A percentile compares a stretch with the other conserved stretches of the same genome.
Evolutionary conservation across 2,113 vertebrate genomes (phyloP).

Genomic region (Eidolon helvum): DNA sequence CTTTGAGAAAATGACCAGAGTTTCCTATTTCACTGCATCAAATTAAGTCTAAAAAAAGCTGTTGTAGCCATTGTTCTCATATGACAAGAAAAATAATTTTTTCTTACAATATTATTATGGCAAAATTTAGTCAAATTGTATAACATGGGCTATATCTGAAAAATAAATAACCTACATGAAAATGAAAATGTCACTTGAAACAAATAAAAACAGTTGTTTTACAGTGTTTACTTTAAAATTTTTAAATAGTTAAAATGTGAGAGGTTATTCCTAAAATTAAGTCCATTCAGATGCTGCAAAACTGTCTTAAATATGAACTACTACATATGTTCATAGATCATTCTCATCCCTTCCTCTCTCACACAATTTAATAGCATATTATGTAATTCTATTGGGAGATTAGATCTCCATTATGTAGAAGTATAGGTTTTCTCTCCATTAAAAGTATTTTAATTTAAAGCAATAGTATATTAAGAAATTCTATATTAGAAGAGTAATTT

Average conservation of each 20-base stretch:
- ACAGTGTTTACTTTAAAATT: neutral
- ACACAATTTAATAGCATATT: neutral
- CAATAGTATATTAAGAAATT: neutral
- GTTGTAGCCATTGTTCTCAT: neutral
- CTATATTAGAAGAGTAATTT: neutral
- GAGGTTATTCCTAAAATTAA: neutral
- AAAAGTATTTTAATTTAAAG: conserved; percentile 13
- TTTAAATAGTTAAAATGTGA: neutral
- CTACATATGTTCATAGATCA: neutral
- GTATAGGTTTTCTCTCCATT: neutral
- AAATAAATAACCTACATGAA: conserved; percentile 5
- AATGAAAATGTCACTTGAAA: neutral
- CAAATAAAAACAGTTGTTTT: neutral
- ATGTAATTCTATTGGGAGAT: neutral
- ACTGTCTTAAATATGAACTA: neutral
- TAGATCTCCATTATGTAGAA: neutral
- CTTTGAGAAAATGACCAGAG: neutral
- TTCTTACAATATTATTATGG: neutral
- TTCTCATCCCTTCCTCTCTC: neutral
- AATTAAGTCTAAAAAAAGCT: neutral
- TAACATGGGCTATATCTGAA: neutral
- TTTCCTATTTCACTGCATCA: conserved; percentile 27
- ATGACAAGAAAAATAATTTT: neutral
- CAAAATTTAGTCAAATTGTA: conserved; percentile 5
- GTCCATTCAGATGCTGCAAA: neutral